These are phyloP conservation scores for Rhinoraja longicauda DNA, from an alignment of 2,797 vertebrate species.

Conservation along the genomic window DNA sequence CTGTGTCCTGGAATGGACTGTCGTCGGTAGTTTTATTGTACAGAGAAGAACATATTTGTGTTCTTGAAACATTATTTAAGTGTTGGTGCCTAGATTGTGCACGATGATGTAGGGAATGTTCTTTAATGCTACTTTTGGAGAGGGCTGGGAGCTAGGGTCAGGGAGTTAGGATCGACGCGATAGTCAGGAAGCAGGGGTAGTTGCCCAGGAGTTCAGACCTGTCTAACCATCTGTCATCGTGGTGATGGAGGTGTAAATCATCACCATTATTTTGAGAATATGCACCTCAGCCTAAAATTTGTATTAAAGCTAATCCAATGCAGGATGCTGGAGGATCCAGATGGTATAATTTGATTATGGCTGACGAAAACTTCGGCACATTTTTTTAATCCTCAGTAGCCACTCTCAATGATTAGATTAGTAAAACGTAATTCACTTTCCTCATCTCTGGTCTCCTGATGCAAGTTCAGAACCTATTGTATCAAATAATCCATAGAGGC, in stretches of 20 bases:
- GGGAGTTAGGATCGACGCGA: background rate
- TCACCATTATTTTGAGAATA: background rate
- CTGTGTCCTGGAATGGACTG: background rate
- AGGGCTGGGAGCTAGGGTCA: background rate
- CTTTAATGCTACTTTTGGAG: too few relatives aligned
- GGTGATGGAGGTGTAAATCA: background rate
- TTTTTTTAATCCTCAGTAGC: background rate
- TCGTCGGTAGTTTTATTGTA: background rate
- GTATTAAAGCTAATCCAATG: too few relatives aligned
- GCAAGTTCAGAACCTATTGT: background rate
- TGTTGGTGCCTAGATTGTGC: too few relatives aligned
- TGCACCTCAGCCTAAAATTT: background rate
- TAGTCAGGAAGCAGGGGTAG: too few relatives aligned
- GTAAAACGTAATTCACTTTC: background rate
- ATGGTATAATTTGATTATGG: background rate
- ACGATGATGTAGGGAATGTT: too few relatives aligned
- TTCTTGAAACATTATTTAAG: background rate
- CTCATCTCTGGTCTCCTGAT: background rate
- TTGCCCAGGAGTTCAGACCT: background rate
- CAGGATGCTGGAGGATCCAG: background rate
- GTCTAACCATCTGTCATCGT: background rate
- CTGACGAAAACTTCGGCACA: background rate
- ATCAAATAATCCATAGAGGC: background rate
- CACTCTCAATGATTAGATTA: constrained; percentile 2
- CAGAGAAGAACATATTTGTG: background rate